phyloP scores from a whole-genome alignment of 1,140 invertebrate genomes.

The Rhynchophorus ferrugineus region DNA sequence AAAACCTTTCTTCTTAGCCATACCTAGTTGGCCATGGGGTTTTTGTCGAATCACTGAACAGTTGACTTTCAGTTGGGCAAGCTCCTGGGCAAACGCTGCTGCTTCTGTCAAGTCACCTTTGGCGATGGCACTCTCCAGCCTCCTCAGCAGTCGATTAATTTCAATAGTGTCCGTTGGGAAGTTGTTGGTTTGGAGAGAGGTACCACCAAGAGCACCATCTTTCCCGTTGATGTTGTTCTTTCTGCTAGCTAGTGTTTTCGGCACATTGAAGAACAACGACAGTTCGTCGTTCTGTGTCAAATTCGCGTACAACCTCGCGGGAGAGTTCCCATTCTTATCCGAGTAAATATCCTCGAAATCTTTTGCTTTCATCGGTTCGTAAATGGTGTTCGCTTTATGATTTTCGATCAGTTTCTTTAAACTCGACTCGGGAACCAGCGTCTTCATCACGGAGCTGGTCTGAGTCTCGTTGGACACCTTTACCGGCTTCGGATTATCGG shows the following conservation, averaged over 20 bases:
- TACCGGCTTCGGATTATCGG: conserved; percentile 30
- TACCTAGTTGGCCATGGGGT: conserved; percentile 6
- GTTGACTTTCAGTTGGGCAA: conserved; percentile 59
- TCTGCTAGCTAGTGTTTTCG: conserved; percentile 39
- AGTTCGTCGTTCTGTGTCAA: conserved; percentile 32
- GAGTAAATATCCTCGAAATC: conserved; percentile 40
- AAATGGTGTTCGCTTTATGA: conserved; percentile 25
- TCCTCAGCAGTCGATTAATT: conserved; percentile 54
- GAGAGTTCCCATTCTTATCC: conserved; percentile 28
- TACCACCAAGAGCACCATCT: background rate
- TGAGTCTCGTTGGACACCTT: conserved; percentile 35
- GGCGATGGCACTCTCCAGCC: conserved; percentile 60
- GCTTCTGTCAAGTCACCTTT: conserved; percentile 59
- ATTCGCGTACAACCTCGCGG: conserved; percentile 36
- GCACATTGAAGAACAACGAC: conserved; percentile 40
- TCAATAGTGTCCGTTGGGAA: conserved; percentile 46
- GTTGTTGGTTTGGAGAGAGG: conserved; percentile 3
- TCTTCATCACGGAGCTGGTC: conserved; percentile 29
- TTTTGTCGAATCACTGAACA: conserved; percentile 55
- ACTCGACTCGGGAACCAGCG: conserved; percentile 17
- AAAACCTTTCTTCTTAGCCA: conserved; percentile 22
- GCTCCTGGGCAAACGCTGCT: conserved; percentile 58
- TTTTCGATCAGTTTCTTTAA: conserved; percentile 25
- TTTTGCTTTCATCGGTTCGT: conserved; percentile 36
- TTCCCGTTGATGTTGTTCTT: conserved; percentile 35